Evolutionary conservation across 1,140 invertebrate species (phyloP).

Genomic region (Lordiphosa collinella): DNA sequence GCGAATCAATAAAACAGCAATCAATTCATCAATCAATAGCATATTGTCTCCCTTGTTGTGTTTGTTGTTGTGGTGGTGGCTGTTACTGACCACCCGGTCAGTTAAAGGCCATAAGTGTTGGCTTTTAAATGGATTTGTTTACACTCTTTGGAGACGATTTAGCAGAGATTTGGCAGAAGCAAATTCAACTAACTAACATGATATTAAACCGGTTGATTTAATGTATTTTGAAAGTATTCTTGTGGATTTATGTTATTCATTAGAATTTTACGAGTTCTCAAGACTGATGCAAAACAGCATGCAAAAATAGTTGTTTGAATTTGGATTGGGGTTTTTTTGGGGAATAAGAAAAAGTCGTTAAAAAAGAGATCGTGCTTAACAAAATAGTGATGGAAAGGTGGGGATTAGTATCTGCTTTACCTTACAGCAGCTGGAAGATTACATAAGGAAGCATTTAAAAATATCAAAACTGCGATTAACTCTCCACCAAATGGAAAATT

Average conservation of each 20-base stretch:
- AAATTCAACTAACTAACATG: conserved; percentile 8
- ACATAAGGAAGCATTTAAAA: no score
- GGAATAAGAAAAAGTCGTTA: conserved; percentile 8
- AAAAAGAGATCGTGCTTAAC: no score
- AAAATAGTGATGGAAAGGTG: no score
- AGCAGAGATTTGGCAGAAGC: conserved; percentile 28
- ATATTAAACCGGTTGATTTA: conserved; percentile 59
- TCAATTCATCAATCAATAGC: conserved; percentile 65
- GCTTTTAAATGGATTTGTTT: conserved; percentile 59
- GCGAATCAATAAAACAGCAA: conserved; percentile 55
- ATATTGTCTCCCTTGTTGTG: conserved; percentile 29
- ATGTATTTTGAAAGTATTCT: conserved; percentile 66
- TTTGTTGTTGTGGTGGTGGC: background rate
- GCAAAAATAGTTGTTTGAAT: conserved; percentile 39
- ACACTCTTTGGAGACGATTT: conserved; percentile 47
- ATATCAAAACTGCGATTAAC: no score
- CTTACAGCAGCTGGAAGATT: no score
- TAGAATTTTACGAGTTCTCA: conserved; percentile 36
- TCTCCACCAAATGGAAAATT: no score
- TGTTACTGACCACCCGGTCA: conserved; percentile 25
- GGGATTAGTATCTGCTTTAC: no score
- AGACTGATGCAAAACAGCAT: conserved; percentile 35
- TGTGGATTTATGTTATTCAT: conserved; percentile 48
- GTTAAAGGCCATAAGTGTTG: conserved; percentile 13
- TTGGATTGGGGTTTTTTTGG: background rate